Base-by-base conservation (phyloP, 1,140 invertebrate species). In the Plectrocnemia conspersa region DNA sequence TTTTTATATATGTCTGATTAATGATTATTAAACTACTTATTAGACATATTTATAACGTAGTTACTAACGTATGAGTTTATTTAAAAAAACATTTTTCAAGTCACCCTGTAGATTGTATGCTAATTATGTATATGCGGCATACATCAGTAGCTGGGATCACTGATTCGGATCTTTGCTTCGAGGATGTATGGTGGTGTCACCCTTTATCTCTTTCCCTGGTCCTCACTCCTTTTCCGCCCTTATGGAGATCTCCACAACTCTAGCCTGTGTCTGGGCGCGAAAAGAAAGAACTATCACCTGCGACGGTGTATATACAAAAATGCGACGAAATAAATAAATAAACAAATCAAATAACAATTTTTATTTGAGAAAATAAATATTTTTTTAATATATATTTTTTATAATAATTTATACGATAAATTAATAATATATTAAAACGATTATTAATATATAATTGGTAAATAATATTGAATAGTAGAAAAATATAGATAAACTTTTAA, bases 161-260 rank as follows among this genome's bases (percentile, higher is more conserved):
- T 35, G 33, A 50, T 50, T 50, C 47, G 47, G 22, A 38, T 50
- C 47, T 50, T 22, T 15, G 21, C 42, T 11, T 3, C 5, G 35
- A 38, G 35, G 35, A 9, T 36, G 46, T 22, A 22, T 25, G 47
- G 40, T 50, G 47, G 47, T 50, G 47, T 50, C 47, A 24, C 33
- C 47, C 47, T 50, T 50, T 11, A 15, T 36, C n/a, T 50, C 11
- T 33, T 35, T 15, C 11, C 3, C 16, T 50, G n/a, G 19, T n/a
- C n/a, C n/a, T n/a, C 32, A 2, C 46, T 48, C 9, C 11, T 18
- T 22, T 33, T 3, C 16, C 3, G 9, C 29, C 35, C 27, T 48
- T 35, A 7, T 27, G 25, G 35, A 40, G 38, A 41, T 41, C n/a
- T 24, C 24, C 33, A 21, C 33, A 24, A 40, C 40, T 41, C 25